Evolutionary conservation across 2,888 invertebrate species (phyloP).

Genomic region (Punctoribates punctum): DNA sequence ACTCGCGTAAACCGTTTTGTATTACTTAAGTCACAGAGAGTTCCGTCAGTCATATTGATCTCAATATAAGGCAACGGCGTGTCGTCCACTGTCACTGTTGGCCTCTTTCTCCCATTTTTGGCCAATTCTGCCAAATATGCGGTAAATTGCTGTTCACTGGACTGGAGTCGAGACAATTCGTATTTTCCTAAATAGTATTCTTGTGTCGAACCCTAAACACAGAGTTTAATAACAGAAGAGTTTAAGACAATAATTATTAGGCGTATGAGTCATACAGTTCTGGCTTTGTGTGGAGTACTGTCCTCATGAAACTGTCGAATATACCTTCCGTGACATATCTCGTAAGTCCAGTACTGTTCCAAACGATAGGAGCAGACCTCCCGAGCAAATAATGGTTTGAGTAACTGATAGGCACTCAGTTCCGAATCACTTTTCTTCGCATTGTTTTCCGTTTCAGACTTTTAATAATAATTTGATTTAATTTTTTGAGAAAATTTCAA

Average conservation of each 20-base stretch:
- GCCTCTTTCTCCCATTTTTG: slow-evolving; percentile 62
- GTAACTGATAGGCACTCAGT: slow-evolving; percentile 70
- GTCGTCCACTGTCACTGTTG: slow-evolving; percentile 65
- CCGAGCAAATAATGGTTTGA: slow-evolving; percentile 71
- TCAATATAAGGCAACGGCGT: slow-evolving; percentile 75
- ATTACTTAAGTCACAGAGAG: slow-evolving; percentile 83
- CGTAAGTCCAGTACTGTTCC: slow-evolving; percentile 93
- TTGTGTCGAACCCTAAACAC: slow-evolving; percentile 57
- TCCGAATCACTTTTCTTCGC: slow-evolving; percentile 57
- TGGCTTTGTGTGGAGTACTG: slow-evolving; percentile 69
- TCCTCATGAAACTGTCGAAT: slow-evolving; percentile 95
- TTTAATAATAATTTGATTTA: not conserved
- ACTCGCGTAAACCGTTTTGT: slow-evolving; percentile 75
- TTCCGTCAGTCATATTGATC: slow-evolving; percentile 81
- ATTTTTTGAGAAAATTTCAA: not conserved
- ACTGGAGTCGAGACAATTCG: slow-evolving; percentile 64
- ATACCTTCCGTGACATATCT: slow-evolving; percentile 86
- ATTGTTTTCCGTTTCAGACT: slow-evolving; percentile 61
- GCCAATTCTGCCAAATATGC: slow-evolving; percentile 60
- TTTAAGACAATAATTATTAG: not conserved
- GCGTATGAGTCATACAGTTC: not conserved
- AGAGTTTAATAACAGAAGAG: not conserved
- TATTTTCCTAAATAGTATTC: slow-evolving; percentile 80
- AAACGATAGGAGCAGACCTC: slow-evolving; percentile 78
- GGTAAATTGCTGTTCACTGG: slow-evolving; percentile 56